Conservation (phyloP, 2,797 vertebrate genomes). For the Anabacerthia variegaticeps region DNA sequence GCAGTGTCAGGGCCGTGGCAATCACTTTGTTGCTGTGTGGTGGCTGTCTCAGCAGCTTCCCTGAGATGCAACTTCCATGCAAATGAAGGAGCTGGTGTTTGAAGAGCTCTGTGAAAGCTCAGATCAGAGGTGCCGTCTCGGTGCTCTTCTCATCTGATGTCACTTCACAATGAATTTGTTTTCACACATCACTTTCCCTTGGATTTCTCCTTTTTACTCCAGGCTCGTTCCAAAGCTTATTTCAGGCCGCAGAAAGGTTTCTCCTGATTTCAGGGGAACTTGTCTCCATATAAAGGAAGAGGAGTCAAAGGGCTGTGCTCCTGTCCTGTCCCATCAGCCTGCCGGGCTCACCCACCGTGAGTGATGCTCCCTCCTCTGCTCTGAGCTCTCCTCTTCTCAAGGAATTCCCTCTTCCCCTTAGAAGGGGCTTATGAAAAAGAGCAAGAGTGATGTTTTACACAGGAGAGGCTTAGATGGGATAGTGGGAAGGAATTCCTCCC, state of each 20-base stretch:
- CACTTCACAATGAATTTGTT: not conserved
- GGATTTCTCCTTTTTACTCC: not conserved
- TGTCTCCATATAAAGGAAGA: not conserved
- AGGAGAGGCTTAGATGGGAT: not conserved
- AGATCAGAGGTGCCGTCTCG: slow-evolving; percentile 5
- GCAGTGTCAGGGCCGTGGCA: not conserved
- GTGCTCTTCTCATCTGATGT: not conserved
- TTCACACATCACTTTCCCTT: not conserved
- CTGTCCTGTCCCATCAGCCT: not conserved
- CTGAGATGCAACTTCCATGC: not conserved
- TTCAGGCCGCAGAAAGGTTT: not conserved
- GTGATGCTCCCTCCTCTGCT: not conserved
- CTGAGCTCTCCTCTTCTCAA: not conserved
- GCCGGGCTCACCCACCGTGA: fast-evolving
- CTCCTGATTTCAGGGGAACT: not conserved
- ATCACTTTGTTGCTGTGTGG: not conserved
- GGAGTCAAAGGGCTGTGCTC: not conserved
- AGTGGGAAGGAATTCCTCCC: not conserved
- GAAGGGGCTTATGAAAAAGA: no score
- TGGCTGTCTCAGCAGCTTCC: not conserved
- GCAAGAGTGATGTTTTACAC: no score
- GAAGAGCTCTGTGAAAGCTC: not conserved
- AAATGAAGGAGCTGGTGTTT: slow-evolving; percentile 5
- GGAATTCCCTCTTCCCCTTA: not conserved
- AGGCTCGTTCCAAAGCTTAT: not conserved